Conservation (phyloP, 2,797 vertebrate species). For the Macropus fuliginosus region DNA sequence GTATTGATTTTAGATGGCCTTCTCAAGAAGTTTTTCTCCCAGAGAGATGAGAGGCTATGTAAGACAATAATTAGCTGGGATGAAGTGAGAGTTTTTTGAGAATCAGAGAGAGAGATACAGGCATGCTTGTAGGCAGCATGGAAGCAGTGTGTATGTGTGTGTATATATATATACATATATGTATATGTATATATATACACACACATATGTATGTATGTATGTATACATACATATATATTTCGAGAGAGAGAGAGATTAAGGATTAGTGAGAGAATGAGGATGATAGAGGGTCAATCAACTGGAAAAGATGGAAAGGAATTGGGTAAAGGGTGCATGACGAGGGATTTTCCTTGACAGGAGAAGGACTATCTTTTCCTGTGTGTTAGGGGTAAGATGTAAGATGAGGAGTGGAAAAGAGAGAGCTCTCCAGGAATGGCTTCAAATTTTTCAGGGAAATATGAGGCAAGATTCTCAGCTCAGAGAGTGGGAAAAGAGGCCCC, state of each 20-base stretch:
- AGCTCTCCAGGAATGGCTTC: not conserved
- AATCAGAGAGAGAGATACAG: not conserved
- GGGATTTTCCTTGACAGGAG: not conserved
- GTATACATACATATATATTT: too few species aligned
- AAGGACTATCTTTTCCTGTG: not conserved
- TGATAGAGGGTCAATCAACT: not conserved
- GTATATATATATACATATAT: too few species aligned
- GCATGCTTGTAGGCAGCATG: not conserved
- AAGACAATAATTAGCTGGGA: not conserved
- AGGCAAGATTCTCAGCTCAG: not conserved
- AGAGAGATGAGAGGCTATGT: not conserved
- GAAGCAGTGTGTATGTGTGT: not conserved
- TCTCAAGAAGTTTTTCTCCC: not conserved
- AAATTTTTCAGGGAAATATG: not conserved
- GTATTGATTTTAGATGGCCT: not conserved
- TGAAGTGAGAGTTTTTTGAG: not conserved
- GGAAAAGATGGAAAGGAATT: not conserved
- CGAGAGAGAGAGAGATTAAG: not conserved
- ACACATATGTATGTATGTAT: rapidly evolving
- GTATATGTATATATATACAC: too few species aligned
- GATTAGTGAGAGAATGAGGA: not conserved
- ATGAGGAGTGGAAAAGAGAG: not conserved
- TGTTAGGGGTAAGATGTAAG: not conserved
- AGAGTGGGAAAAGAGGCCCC: not conserved
- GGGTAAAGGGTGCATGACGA: not conserved